Evolutionary conservation across 1,140 invertebrate species (phyloP).

Genomic region (Planococcus citri): DNA sequence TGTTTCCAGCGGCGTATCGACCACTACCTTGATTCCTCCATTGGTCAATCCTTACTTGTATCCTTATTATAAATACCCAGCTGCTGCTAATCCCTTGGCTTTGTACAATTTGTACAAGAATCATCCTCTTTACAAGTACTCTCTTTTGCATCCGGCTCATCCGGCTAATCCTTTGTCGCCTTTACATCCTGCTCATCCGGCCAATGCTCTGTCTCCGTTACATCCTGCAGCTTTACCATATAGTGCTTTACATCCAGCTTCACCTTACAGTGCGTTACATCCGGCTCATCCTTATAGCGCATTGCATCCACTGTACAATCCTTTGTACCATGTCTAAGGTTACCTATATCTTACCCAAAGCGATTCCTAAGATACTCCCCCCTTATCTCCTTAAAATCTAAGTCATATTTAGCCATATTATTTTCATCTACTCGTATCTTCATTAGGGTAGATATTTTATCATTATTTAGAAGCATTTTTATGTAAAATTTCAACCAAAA

Average conservation of each 20-base stretch:
- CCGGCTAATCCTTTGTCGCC: background rate
- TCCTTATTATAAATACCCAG: slow-evolving; percentile 1
- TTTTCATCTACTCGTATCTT: too few relatives aligned
- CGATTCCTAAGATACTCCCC: too few relatives aligned
- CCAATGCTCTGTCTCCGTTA: background rate
- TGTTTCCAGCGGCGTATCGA: background rate
- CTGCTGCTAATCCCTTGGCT: background rate
- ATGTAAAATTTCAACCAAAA: too few relatives aligned
- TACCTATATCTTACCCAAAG: too few relatives aligned
- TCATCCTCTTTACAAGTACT: background rate
- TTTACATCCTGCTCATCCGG: background rate
- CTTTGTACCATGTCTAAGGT: background rate
- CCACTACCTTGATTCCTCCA: background rate
- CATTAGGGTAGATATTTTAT: too few relatives aligned
- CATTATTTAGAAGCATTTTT: too few relatives aligned
- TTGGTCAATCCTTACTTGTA: background rate
- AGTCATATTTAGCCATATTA: too few relatives aligned
- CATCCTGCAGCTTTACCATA: background rate
- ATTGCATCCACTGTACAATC: background rate
- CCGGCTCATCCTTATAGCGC: background rate
- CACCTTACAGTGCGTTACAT: background rate
- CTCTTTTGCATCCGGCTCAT: background rate
- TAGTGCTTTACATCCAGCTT: background rate
- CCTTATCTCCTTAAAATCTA: too few relatives aligned
- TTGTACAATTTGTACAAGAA: slow-evolving; percentile 6